Conservation (phyloP, 92 coral and sea anemone species). For the Zoanthus gigantus region DNA sequence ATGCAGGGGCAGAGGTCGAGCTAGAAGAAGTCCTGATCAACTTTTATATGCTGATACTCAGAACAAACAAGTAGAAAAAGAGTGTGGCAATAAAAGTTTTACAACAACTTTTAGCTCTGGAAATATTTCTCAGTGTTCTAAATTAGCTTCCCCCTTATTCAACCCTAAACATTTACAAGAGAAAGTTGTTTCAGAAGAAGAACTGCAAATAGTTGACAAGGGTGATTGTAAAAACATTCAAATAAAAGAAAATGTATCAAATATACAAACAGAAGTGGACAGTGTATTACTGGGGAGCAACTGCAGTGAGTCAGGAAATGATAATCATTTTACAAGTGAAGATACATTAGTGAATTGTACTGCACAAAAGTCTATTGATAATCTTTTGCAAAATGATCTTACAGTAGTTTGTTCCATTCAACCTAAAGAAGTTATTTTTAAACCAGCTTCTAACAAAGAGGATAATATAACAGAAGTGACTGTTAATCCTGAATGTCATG, state of each 20-base stretch:
- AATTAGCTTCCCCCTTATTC: not conserved
- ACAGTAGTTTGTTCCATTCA: not conserved
- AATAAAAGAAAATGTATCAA: not conserved
- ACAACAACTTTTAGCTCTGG: not conserved
- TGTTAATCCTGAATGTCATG: too few relatives aligned
- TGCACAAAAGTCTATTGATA: not conserved
- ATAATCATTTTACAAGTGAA: not conserved
- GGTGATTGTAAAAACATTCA: not conserved
- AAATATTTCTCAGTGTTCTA: not conserved
- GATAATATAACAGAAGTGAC: not conserved
- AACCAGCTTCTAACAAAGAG: not conserved
- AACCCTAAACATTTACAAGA: not conserved
- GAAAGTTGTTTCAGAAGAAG: not conserved
- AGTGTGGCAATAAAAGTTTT: not conserved
- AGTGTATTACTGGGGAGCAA: too few relatives aligned
- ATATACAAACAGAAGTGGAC: not conserved
- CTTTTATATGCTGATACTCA: slow-evolving; percentile 45
- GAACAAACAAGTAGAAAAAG: not conserved
- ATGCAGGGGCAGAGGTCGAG: slow-evolving; percentile 17
- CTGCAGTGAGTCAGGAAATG: not conserved
- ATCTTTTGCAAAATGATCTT: not conserved
- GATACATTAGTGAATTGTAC: not conserved
- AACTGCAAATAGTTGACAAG: not conserved
- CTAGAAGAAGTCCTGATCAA: slow-evolving; percentile 79
- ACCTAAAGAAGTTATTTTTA: not conserved